phyloP scores from a whole-genome alignment of 1,140 invertebrate genomes.

The Adelges cooleyi region DNA sequence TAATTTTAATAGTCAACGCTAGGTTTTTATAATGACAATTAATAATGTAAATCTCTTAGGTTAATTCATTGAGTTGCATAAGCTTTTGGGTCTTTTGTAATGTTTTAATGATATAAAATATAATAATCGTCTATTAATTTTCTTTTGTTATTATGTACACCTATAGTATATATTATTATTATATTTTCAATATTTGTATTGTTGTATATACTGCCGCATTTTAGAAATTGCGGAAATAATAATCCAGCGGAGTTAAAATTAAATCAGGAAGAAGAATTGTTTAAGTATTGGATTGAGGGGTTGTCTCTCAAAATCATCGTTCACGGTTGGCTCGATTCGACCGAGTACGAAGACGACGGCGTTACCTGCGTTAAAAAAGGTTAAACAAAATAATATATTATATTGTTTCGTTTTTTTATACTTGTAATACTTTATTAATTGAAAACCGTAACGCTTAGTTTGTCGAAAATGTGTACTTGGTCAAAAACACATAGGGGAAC shows the following conservation, averaged over 20 bases:
- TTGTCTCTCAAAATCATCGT: slow-evolving; percentile 6
- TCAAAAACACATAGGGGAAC: not conserved
- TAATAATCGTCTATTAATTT: too few relatives aligned
- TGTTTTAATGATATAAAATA: too few relatives aligned
- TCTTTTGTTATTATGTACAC: too few relatives aligned
- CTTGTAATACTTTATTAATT: not conserved
- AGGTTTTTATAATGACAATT: too few relatives aligned
- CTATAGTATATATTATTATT: too few relatives aligned
- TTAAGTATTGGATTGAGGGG: not conserved
- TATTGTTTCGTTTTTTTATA: not conserved
- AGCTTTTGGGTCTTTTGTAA: too few relatives aligned
- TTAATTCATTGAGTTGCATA: too few relatives aligned
- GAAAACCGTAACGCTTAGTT: not conserved
- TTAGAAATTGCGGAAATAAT: not conserved
- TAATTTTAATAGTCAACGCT: too few relatives aligned
- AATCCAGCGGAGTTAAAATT: not conserved
- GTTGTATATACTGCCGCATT: too few relatives aligned
- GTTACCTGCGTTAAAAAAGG: not conserved
- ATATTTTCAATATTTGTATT: too few relatives aligned
- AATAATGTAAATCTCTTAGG: too few relatives aligned
- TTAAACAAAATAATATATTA: too few relatives aligned
- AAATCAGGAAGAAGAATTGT: not conserved
- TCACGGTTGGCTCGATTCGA: slow-evolving; percentile 15
- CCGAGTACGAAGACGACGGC: not conserved
- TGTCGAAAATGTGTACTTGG: not conserved